Evolutionary conservation across 1,140 invertebrate species (phyloP).

Genomic region (Cotesia vestalis): DNA sequence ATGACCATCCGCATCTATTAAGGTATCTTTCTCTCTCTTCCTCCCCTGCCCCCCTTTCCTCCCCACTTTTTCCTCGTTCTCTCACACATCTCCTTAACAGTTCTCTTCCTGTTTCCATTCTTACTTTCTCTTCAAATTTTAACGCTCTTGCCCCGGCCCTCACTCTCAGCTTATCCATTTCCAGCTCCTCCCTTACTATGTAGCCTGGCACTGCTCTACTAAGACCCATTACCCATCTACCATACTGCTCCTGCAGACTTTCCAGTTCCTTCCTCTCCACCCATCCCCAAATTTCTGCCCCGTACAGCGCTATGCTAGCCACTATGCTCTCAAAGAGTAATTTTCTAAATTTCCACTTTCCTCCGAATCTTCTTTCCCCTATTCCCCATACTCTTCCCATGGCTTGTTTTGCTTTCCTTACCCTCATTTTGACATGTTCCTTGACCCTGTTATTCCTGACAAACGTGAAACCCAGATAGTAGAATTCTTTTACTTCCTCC

Average conservation of each 20-base stretch:
- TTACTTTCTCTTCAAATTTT: background rate
- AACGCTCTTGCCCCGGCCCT: background rate
- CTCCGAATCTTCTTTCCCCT: constrained; percentile 23
- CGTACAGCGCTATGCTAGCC: constrained; percentile 18
- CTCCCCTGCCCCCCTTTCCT: background rate
- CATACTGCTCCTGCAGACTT: no score
- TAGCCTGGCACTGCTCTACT: no score
- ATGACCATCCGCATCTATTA: background rate
- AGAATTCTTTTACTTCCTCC: constrained; percentile 32
- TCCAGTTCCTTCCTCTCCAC: no score
- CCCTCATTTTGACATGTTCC: no score
- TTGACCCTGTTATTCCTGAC: no score
- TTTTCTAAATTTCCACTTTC: constrained; percentile 24
- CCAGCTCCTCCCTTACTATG: no score
- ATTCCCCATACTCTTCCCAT: constrained; percentile 25
- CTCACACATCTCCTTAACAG: background rate
- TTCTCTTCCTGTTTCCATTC: background rate
- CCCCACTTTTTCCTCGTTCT: background rate
- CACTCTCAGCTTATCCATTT: no score
- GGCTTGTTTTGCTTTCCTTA: no score
- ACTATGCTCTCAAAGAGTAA: constrained; percentile 28
- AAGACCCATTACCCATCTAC: no score
- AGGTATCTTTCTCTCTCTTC: background rate
- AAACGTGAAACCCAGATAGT: constrained; percentile 4
- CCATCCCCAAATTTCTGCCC: background rate